These are phyloP conservation scores for Tiphia femorata DNA, from an alignment of 2,888 invertebrate species.

Conservation along the genomic window DNA sequence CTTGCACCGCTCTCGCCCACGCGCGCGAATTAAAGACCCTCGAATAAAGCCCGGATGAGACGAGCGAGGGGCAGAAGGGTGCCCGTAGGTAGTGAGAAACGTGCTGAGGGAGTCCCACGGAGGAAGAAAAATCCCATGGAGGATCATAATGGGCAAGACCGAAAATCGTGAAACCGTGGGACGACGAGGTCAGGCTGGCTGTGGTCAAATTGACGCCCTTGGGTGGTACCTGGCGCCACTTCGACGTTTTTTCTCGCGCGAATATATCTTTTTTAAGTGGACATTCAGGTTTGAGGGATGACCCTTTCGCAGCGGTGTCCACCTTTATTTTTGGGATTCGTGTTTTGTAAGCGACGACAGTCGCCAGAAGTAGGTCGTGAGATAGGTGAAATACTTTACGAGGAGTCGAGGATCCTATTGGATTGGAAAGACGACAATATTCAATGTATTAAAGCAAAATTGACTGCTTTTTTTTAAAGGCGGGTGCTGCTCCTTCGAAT, in stretches of 20 bases:
- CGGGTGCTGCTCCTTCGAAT: no score
- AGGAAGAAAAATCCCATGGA: constrained; percentile 32
- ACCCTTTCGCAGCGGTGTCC: neutral
- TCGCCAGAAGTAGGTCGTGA: no score
- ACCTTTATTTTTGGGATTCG: neutral
- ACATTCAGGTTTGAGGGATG: neutral
- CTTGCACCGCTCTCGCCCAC: constrained; percentile 48
- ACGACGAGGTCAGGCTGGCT: constrained; percentile 30
- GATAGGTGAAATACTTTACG: no score
- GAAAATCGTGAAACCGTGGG: constrained; percentile 48
- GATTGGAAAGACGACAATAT: no score
- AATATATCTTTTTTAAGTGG: neutral
- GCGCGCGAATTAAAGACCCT: constrained; percentile 58
- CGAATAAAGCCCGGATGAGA: constrained; percentile 44
- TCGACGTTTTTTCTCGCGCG: constrained; percentile 21
- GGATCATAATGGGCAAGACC: constrained; percentile 41
- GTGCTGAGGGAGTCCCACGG: no score
- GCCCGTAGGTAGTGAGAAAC: neutral
- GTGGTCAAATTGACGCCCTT: constrained; percentile 35
- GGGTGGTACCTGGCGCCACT: constrained; percentile 45
- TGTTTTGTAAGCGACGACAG: neutral
- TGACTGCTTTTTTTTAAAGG: no score
- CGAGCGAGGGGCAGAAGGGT: neutral
- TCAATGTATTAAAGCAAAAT: no score
- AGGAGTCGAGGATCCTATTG: no score